phyloP scores from a whole-genome alignment of 2,113 vertebrate genomes.

The Spea bombifrons region DNA sequence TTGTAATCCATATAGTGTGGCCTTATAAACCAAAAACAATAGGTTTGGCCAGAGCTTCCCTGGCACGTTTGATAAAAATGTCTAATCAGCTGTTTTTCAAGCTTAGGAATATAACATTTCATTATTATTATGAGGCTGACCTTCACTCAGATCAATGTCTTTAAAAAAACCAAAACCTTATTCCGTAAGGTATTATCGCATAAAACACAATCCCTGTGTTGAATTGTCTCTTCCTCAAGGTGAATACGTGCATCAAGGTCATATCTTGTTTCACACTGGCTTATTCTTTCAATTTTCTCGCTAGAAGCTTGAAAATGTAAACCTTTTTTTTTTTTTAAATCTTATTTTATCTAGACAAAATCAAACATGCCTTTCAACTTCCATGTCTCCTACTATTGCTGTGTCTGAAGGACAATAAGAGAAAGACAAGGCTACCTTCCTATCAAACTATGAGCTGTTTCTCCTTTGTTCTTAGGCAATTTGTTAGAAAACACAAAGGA shows the following conservation, averaged over 20 bases:
- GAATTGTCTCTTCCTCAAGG: background rate
- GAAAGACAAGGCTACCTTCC: conserved; percentile 15
- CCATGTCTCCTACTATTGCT: background rate
- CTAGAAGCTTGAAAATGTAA: background rate
- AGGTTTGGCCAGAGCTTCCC: no score
- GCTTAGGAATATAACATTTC: background rate
- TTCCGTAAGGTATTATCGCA: background rate
- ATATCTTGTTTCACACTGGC: conserved; percentile 19
- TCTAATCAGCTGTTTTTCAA: background rate
- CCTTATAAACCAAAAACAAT: no score
- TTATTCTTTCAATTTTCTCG: conserved; percentile 18
- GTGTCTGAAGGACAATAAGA: background rate
- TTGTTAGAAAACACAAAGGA: conserved; percentile 1
- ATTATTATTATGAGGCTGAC: background rate
- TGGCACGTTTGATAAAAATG: no score
- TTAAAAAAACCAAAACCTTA: background rate
- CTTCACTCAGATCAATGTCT: background rate
- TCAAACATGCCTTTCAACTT: conserved; percentile 33
- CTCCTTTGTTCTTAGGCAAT: conserved; percentile 17
- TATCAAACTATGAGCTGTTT: background rate
- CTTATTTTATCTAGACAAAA: conserved; percentile 13
- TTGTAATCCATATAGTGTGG: no score
- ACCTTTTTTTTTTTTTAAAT: background rate
- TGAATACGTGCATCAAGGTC: conserved; percentile 6
- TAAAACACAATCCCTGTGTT: background rate